A percentile compares a stretch with the other conserved stretches of the same genome.
These are phyloP conservation scores for Lasioglossum figueresi DNA, from an alignment of 2,888 invertebrate species.

Conservation along the genomic window DNA sequence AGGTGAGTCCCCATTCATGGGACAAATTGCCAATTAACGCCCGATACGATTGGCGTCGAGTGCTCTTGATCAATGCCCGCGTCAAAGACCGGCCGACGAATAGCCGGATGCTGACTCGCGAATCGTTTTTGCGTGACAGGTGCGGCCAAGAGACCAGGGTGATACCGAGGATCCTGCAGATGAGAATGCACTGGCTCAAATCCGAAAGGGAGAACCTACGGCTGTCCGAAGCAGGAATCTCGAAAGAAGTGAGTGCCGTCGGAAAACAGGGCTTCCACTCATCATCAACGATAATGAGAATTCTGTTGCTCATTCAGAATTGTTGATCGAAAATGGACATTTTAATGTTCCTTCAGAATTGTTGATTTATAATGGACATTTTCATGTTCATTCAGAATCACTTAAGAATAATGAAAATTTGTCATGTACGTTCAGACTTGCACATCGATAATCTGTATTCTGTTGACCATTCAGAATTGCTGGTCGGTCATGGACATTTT, in stretches of 20 bases:
- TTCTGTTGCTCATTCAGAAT: background rate
- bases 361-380: background rate
- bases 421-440: background rate
- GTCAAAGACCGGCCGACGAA: slow-evolving; percentile 6
- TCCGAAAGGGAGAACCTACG: slow-evolving; percentile 96
- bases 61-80: slow-evolving; percentile 9
- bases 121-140: slow-evolving; percentile 82
- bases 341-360: background rate
- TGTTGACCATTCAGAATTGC: background rate
- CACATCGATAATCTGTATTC: background rate
- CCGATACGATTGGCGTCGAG: slow-evolving; percentile 34
- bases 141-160: slow-evolving; percentile 99
- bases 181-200: slow-evolving; percentile 97
- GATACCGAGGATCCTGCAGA: slow-evolving; percentile 97
- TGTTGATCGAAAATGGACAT: background rate
- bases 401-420: background rate
- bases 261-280: background rate
- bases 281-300: background rate
- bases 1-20: slow-evolving; percentile 85
- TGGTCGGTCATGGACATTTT: background rate
- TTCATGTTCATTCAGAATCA: background rate
- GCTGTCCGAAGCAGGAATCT: slow-evolving; percentile 96
- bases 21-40: slow-evolving; percentile 56
- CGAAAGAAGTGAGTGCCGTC: slow-evolving; percentile 88
- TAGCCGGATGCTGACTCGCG: slow-evolving; percentile 3